Percentiles rank a stretch among this genome's conserved stretches.
phyloP scores from a whole-genome alignment of 2,113 vertebrate species.

The Orthonyx spaldingii region DNA sequence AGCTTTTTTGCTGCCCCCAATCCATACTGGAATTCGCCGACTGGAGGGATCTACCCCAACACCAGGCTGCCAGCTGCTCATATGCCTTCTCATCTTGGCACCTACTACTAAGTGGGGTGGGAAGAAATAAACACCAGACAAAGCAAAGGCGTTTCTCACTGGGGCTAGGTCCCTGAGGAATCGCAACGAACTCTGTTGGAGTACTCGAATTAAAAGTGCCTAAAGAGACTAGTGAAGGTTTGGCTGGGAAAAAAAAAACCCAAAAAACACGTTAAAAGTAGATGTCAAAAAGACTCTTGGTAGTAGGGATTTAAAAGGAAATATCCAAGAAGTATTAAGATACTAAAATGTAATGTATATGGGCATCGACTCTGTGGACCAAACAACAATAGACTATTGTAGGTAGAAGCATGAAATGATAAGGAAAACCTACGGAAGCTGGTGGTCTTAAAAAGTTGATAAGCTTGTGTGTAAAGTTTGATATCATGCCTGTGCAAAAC shows the following conservation, averaged over 20 bases:
- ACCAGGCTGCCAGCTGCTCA: constrained; percentile 82
- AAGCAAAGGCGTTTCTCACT: constrained; percentile 22
- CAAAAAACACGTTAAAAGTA: not conserved
- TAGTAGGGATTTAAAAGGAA: constrained; percentile 45
- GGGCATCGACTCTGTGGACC: constrained; percentile 59
- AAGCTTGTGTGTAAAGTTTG: constrained; percentile 52
- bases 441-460: constrained; percentile 44
- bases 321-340: constrained; percentile 57
- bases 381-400: constrained; percentile 58
- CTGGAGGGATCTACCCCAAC: constrained; percentile 82
- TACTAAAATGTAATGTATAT: constrained; percentile 53
- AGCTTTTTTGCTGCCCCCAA: constrained; percentile 82
- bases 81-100: constrained; percentile 86
- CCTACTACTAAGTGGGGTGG: constrained; percentile 78
- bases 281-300: constrained; percentile 51
- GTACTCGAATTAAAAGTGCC: constrained; percentile 68
- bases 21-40: constrained; percentile 88
- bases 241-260: not conserved
- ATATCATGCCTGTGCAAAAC: constrained; percentile 43
- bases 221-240: constrained; percentile 44
- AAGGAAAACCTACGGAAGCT: constrained; percentile 42
- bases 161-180: not conserved
- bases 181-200: constrained; percentile 50
- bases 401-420: constrained; percentile 46
- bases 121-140: not conserved